These are phyloP conservation scores for Alca torda DNA, from an alignment of 2,797 vertebrate species.

Conservation along the genomic window DNA sequence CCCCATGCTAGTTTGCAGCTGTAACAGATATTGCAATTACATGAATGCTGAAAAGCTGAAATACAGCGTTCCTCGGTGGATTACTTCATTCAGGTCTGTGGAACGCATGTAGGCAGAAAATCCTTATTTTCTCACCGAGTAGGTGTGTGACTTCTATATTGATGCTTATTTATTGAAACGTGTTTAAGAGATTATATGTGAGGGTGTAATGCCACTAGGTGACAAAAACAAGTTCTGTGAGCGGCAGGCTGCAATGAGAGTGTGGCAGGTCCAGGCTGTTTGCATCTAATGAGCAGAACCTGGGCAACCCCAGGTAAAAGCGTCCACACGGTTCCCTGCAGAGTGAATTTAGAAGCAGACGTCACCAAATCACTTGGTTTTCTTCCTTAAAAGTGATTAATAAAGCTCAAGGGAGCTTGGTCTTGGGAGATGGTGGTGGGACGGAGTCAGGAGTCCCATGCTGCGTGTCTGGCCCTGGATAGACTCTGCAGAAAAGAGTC, in stretches of 20 bases:
- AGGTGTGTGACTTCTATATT: neutral
- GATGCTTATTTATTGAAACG: neutral
- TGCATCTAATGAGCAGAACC: neutral
- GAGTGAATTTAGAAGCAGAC: neutral
- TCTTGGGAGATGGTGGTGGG: neutral
- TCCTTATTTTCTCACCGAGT: neutral
- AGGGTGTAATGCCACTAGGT: neutral
- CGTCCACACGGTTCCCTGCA: fast-evolving
- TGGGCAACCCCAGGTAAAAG: neutral
- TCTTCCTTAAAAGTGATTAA: neutral
- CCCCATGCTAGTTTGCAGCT: neutral
- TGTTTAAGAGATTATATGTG: neutral
- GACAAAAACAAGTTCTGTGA: neutral
- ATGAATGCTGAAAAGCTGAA: neutral
- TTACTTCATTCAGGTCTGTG: neutral
- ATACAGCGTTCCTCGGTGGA: fast-evolving
- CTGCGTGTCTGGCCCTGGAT: neutral
- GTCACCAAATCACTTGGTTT: neutral
- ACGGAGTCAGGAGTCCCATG: neutral
- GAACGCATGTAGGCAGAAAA: neutral
- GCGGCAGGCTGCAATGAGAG: neutral
- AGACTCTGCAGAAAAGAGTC: neutral
- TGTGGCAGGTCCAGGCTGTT: neutral
- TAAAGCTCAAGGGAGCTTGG: neutral
- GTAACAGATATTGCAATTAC: neutral